Evolutionary conservation across 2,888 invertebrate genomes (phyloP), one percentile per base, ranked within the genome.

Genomic region (Xestobium rufovillosum): DNA sequence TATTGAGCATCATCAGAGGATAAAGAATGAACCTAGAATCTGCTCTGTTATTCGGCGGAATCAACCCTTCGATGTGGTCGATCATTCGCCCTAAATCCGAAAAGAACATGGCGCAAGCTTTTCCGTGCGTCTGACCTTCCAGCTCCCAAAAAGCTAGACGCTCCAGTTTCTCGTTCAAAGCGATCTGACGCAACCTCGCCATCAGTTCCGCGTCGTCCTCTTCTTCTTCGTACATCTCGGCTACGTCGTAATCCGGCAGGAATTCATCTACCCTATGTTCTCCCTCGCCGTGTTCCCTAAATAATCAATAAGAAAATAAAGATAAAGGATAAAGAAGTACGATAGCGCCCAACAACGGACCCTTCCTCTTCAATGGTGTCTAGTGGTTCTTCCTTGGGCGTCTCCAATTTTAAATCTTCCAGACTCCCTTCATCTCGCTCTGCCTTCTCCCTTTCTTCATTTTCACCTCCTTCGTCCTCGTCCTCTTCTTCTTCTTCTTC

Each of bases 81-180:
- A 59, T 42, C 6, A 66, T 34, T 27, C 54, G 54, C 2, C 59
- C 56, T 2, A 57, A 14, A 9, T 50, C 52, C 3, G 52, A 48
- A 42, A 65, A 65, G 50, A 61, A 53, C 36, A 63, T 39, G 0
- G 51, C 44, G 42, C 56, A 64, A 3, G 60, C 61, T 31, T 51
- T 54, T 1, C 64, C 65, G 3, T 49, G 30, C 2, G 33, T 38
- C 35, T 55, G 53, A 31, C 55, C 56, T 27, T 54, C 48, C 9
- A 49, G 48, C 3, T 47, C 37, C 62, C 61, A 63, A 38, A 55
- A 61, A 2, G 47, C 45, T 42, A 38, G 4, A 38, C 26, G 12
- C 46, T 47, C 28, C 45, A 45, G 16, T 47, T 51, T 3, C 14
- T 25, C 15, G 8, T 25, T 13, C 14, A 12, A 1, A 14, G 10